Conservation (phyloP, 2,888 invertebrate genomes). For the Gisinianus flammeolus region DNA sequence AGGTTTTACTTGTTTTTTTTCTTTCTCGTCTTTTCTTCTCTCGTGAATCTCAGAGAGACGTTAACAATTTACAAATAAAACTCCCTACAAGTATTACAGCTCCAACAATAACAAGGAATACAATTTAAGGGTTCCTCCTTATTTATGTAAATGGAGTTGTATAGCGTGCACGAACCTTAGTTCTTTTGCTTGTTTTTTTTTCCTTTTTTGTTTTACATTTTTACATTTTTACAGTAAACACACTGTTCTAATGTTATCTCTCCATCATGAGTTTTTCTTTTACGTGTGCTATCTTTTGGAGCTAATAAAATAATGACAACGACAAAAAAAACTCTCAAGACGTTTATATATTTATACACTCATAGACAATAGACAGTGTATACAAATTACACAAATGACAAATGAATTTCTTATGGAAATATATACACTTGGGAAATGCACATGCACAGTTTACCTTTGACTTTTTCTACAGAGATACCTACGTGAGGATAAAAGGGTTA, state of each 20-base stretch:
- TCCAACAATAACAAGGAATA: not conserved
- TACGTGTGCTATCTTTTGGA: not conserved
- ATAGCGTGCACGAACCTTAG: not conserved
- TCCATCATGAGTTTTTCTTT: not conserved
- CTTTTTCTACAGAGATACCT: no score
- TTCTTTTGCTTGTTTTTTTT: not conserved
- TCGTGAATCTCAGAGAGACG: not conserved
- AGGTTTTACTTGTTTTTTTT: not conserved
- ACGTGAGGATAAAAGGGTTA: no score
- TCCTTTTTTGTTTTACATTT: not conserved
- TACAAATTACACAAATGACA: no score
- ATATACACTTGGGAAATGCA: no score
- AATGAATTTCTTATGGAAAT: slow-evolving; percentile 19
- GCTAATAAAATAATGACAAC: not conserved
- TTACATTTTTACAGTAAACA: slow-evolving; percentile 14
- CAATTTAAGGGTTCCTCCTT: not conserved
- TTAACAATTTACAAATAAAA: not conserved
- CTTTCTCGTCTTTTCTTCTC: not conserved
- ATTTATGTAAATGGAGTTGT: slow-evolving; percentile 30
- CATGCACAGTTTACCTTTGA: no score
- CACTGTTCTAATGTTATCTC: not conserved
- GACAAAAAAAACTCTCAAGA: not conserved
- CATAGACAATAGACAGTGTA: not conserved
- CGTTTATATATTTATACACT: not conserved
- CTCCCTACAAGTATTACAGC: not conserved